phyloP scores from a whole-genome alignment of 2,888 invertebrate species.

The Cerastoderma edule region DNA sequence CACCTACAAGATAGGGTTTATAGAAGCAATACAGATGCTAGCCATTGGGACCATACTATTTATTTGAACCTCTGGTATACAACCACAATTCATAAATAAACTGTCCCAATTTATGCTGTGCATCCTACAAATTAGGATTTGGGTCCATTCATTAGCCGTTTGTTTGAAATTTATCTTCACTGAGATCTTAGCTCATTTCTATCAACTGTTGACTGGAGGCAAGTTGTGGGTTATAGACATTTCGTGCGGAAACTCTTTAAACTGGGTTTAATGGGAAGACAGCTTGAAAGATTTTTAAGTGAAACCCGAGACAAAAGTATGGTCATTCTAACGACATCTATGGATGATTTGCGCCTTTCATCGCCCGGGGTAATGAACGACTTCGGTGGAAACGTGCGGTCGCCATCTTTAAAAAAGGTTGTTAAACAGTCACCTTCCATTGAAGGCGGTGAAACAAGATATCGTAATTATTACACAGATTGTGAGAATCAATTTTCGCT shows the following conservation, averaged over 20 bases:
- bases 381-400: constrained; percentile 26
- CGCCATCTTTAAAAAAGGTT: constrained; percentile 30
- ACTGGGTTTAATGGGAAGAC: constrained; percentile 21
- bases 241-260: constrained; percentile 8
- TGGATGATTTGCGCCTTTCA: constrained; percentile 33
- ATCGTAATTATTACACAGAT: constrained; percentile 39
- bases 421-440: constrained; percentile 52
- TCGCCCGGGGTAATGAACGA: constrained; percentile 26
- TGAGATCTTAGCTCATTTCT: too few species aligned
- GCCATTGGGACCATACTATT: too few species aligned
- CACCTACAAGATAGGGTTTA: too few species aligned
- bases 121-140: too few species aligned
- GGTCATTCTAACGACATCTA: constrained; percentile 28
- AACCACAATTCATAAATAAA: too few species aligned
- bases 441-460: constrained; percentile 34
- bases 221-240: not conserved
- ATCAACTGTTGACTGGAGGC: not conserved
- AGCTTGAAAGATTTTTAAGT: constrained; percentile 17
- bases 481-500: constrained; percentile 24
- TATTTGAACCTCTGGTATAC: too few species aligned
- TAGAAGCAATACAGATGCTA: too few species aligned
- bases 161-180: too few species aligned
- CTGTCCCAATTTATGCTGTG: too few species aligned
- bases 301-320: constrained; percentile 17
- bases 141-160: too few species aligned